These are phyloP conservation scores for Coenonympha glycerion DNA, from an alignment of 2,888 invertebrate genomes.

Conservation along the genomic window DNA sequence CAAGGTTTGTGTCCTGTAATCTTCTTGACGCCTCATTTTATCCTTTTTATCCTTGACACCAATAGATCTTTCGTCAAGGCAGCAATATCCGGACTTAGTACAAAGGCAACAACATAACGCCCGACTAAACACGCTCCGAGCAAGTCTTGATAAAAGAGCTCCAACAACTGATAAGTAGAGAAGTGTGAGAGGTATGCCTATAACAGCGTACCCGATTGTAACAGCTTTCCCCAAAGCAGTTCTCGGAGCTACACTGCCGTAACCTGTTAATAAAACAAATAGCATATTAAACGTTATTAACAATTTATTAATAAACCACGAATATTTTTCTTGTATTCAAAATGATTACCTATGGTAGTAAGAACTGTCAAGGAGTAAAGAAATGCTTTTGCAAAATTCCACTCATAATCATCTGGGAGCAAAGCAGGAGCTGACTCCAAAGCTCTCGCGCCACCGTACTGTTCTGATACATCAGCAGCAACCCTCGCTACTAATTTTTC, in stretches of 20 bases:
- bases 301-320: not conserved
- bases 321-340: not conserved
- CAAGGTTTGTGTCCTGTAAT: conserved; percentile 77
- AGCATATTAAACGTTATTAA: not conserved
- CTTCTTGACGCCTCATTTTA: conserved; percentile 83
- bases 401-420: conserved; percentile 80
- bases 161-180: conserved; percentile 92
- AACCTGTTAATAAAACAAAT: conserved; percentile 78
- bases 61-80: conserved; percentile 89
- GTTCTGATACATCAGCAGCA: conserved; percentile 82
- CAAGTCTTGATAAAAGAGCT: conserved; percentile 87
- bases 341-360: conserved; percentile 87
- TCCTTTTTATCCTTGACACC: conserved; percentile 86
- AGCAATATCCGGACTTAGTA: conserved; percentile 91
- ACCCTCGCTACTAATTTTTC: conserved; percentile 86
- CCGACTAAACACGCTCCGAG: conserved; percentile 86
- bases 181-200: conserved; percentile 91
- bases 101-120: conserved; percentile 90
- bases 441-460: conserved; percentile 63
- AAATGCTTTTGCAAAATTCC: conserved; percentile 93
- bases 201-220: conserved; percentile 90
- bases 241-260: conserved; percentile 93
- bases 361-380: conserved; percentile 95
- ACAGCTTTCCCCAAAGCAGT: conserved; percentile 93
- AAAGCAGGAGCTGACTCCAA: conserved; percentile 63